phyloP scores from a whole-genome alignment of 2,113 vertebrate genomes.

The Rhea pennata region DNA sequence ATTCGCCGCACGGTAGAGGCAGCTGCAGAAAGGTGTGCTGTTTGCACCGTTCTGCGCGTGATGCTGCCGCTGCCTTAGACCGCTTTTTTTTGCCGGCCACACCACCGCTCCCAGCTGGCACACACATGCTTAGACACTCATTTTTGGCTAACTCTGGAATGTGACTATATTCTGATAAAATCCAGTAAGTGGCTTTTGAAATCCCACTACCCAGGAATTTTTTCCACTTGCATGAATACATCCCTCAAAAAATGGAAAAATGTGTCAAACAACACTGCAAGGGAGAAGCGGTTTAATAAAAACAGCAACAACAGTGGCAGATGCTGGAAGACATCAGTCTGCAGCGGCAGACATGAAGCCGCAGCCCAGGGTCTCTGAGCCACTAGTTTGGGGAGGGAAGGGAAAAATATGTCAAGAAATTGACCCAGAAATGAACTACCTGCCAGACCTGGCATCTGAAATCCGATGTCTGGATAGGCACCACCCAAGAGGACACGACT shows the following conservation, averaged over 20 bases:
- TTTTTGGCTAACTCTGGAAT: background rate
- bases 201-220: background rate
- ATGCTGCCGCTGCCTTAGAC: background rate
- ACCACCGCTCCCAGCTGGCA: background rate
- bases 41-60: accelerated
- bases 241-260: conserved; percentile 32
- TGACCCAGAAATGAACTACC: background rate
- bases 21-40: background rate
- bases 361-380: background rate
- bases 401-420: background rate
- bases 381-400: background rate
- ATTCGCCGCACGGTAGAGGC: too few relatives aligned
- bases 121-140: background rate
- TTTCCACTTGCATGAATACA: conserved; percentile 50
- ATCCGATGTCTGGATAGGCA: background rate
- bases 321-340: conserved; percentile 21
- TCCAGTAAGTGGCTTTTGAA: background rate
- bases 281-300: background rate
- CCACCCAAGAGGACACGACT: background rate
- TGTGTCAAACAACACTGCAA: background rate
- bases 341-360: background rate
- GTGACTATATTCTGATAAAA: background rate
- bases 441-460: background rate
- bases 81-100: background rate
- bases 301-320: background rate